A percentile compares a stretch with the other conserved stretches of the same genome.
These are phyloP conservation scores for Atrichornis clamosus DNA, from an alignment of 2,113 vertebrate genomes.

Conservation along the genomic window DNA sequence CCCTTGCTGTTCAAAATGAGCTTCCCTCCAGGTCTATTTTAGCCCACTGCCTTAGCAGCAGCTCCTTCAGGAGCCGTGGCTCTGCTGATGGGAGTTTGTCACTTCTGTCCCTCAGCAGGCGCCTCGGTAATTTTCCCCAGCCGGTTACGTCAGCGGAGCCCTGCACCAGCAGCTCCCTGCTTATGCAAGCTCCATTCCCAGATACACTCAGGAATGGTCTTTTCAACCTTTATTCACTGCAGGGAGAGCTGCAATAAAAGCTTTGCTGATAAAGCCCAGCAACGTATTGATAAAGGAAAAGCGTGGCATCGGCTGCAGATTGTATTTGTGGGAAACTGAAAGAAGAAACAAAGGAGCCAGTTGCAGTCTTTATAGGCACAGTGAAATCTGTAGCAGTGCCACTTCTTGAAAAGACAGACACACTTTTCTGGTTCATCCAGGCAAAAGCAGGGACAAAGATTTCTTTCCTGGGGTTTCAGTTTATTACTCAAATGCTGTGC, in stretches of 20 bases:
- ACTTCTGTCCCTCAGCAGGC: constrained; percentile 50
- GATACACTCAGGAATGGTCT: neutral
- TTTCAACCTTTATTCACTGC: neutral
- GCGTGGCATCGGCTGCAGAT: neutral
- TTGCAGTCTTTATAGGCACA: neutral
- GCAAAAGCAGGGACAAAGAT: neutral
- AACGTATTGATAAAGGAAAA: neutral
- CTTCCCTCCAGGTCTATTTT: constrained; percentile 33
- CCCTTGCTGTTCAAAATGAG: neutral
- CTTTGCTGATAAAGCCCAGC: neutral
- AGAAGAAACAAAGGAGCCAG: neutral
- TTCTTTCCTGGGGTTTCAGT: neutral
- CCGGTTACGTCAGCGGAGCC: constrained; percentile 38
- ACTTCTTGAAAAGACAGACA: neutral
- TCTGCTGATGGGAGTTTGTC: constrained; percentile 51
- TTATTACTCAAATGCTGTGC: neutral
- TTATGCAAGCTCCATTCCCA: constrained; percentile 33
- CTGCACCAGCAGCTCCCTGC: constrained; percentile 29
- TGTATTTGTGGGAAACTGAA: neutral
- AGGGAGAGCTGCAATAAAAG: neutral
- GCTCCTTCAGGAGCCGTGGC: neutral
- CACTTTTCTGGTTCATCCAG: neutral
- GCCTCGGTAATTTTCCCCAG: constrained; percentile 41
- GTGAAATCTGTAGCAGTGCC: neutral
- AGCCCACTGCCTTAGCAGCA: constrained; percentile 22